A percentile compares a stretch with the other conserved stretches of the same genome.
These are phyloP conservation scores for Cygnus atratus DNA, from an alignment of 2,113 vertebrate genomes.

Conservation along the genomic window DNA sequence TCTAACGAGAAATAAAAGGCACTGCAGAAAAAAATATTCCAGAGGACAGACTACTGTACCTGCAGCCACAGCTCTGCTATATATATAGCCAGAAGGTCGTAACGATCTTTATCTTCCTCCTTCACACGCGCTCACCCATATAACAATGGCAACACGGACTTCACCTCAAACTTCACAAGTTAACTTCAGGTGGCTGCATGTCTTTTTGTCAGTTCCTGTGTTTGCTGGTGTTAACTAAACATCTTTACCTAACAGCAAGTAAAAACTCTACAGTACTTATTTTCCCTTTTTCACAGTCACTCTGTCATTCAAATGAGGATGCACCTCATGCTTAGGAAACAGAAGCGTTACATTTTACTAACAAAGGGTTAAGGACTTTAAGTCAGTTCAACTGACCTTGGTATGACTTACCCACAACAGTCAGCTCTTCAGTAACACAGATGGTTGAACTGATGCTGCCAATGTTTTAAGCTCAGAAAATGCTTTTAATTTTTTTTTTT, in stretches of 20 bases:
- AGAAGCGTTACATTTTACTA: not conserved
- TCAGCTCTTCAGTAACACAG: constrained; percentile 66
- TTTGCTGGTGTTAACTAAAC: not conserved
- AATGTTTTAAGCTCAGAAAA: constrained; percentile 62
- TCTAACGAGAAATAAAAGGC: not conserved
- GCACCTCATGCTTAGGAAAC: not conserved
- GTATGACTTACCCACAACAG: constrained; percentile 63
- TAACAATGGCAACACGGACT: not conserved
- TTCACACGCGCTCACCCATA: not conserved
- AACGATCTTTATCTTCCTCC: not conserved
- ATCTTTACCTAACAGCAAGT: accelerated
- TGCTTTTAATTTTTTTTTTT: not conserved
- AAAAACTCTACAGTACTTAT: not conserved
- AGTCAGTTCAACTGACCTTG: constrained; percentile 46
- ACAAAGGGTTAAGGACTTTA: constrained; percentile 39
- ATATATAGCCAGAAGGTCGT: not conserved
- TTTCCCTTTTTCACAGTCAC: not conserved
- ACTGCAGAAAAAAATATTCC: not conserved
- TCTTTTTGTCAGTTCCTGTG: not conserved
- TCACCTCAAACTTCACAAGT: not conserved
- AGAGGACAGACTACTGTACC: not conserved
- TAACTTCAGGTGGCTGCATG: not conserved
- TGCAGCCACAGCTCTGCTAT: not conserved
- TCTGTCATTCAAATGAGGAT: accelerated
- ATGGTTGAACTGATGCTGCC: constrained; percentile 66